Base-by-base conservation (phyloP, 2,113 vertebrate species). In the Artemisiospiza belli region DNA sequence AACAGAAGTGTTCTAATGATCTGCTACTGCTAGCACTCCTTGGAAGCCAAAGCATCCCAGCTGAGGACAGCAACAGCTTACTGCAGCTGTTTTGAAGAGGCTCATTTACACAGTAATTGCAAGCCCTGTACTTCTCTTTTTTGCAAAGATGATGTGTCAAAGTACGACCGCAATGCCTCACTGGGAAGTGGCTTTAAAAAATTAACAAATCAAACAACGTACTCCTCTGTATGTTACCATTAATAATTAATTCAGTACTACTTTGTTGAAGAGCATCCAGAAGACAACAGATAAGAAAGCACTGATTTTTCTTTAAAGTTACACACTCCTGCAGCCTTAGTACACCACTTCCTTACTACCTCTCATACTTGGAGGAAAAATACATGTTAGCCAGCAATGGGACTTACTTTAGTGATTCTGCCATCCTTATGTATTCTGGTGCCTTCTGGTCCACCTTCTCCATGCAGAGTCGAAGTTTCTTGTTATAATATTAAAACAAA, bases 381-480 rank as follows among this genome's bases (percentile, higher is more conserved):
- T 25, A 76, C 6, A 61, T 30, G 27, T 11, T 62, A 76, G 80
- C 19, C 20, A 87, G 35, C 17, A 30, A 21, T 23, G 57, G n/a
- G 11, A 39, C 98, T 98, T 98, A 99, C 99, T 99, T 99, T 6
- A 99, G 98, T 8, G 99, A 99, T 77, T 99, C 98, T 9, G 99
- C 99, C 98, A 99, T 99, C 97, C 87, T 98, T 87, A 99, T 98
- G 83, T 99, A 99, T 67, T 99, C 99, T 14, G 99, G 99, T 21
- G 99, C 99, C 89, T 98, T 99, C 96, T 99, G 98, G 74, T 99
- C 99, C 94, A 99, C 99, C 69, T 99, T 99, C 76, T 98, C 98
- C 98, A 99, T 99, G 97, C 98, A 99, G 85, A 98, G 95, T 61
- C 98, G 98, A 63, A 99, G 98, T 98, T 98, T 99, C 99, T 99